Conservation (phyloP, 2,888 invertebrate genomes). For the Apotomis turbidana region DNA sequence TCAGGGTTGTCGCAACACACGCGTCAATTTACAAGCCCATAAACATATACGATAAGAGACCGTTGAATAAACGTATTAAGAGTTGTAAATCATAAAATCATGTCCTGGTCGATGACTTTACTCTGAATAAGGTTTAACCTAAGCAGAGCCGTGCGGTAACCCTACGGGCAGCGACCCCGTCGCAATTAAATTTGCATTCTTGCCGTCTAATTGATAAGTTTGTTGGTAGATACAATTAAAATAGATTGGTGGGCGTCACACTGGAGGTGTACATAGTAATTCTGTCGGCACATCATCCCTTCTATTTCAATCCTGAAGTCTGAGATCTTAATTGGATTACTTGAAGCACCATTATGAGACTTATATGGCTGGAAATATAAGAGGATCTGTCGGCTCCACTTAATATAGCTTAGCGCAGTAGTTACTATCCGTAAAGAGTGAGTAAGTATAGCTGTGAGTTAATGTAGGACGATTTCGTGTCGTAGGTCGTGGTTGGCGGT, state of each 20-base stretch:
- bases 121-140: conserved; percentile 23
- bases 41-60: conserved; percentile 3
- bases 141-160: neutral
- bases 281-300: conserved; percentile 24
- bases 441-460: conserved; percentile 8
- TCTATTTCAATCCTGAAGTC: conserved; percentile 28
- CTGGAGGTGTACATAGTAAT: conserved; percentile 37
- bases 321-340: conserved; percentile 36
- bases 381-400: conserved; percentile 27
- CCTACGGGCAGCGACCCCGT: conserved; percentile 46
- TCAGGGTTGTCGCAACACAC: conserved; percentile 17
- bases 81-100: conserved; percentile 16
- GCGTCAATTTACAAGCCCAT: conserved; percentile 7
- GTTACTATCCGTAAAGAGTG: conserved; percentile 24
- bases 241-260: conserved; percentile 56
- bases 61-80: conserved; percentile 9
- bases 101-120: conserved; percentile 5
- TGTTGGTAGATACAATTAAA: conserved; percentile 61
- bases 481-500: conserved; percentile 37
- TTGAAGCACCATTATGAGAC: conserved; percentile 18
- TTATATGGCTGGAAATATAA: conserved; percentile 16
- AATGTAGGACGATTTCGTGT: conserved; percentile 34
- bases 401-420: conserved; percentile 21
- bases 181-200: conserved; percentile 81
- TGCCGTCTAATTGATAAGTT: conserved; percentile 77